Evolutionary conservation across 2,113 vertebrate species (phyloP).

Genomic region (Tinamus guttatus): DNA sequence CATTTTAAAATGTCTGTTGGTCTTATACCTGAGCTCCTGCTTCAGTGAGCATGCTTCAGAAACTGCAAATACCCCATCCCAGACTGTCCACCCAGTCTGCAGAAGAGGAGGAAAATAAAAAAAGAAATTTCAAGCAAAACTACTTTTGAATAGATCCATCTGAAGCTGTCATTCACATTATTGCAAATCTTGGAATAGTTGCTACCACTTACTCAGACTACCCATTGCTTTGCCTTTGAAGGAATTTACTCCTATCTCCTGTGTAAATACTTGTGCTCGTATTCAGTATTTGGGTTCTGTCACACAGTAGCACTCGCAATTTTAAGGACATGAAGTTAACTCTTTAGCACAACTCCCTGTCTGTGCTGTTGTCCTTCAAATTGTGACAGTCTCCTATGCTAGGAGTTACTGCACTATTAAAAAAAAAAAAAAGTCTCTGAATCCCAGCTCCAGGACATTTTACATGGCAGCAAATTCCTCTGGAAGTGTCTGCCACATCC

Average conservation of each 20-base stretch:
- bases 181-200: neutral
- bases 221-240: neutral
- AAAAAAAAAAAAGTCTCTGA: neutral
- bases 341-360: neutral
- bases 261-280: neutral
- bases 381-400: neutral
- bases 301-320: neutral
- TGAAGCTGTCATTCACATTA: neutral
- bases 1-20: conserved; percentile 43
- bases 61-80: neutral
- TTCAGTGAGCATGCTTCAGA: neutral
- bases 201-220: neutral
- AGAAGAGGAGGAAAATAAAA: neutral
- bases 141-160: neutral
- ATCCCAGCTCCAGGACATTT: neutral
- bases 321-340: neutral
- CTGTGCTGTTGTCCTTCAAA: neutral
- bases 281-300: neutral
- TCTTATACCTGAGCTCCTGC: conserved; percentile 8
- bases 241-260: neutral
- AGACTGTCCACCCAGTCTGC: neutral
- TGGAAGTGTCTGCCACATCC: neutral
- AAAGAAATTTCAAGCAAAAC: neutral
- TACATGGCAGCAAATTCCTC: neutral
- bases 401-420: neutral